Base-by-base conservation (phyloP, 2,888 invertebrate genomes). In the Conus canariensis region DNA sequence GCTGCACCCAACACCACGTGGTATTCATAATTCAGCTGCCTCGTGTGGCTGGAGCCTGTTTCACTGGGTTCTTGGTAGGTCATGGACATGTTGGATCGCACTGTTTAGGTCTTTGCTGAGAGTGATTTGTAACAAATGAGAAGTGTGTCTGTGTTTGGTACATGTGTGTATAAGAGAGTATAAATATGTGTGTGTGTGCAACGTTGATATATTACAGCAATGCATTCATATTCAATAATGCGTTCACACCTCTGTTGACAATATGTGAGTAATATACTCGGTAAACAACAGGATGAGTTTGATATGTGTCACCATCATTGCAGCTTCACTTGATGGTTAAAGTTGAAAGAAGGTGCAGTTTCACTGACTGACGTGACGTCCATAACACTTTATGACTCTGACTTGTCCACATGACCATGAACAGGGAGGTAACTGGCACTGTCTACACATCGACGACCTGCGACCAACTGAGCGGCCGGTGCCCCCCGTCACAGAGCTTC, bases 401-500 rank as follows among this genome's bases (percentile, higher is more conserved):
- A 1, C 64, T 16, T 64, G 64, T 14, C 16, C 64, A 4, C 16
- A 14, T 64, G 12, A 14, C 64, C 5, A 64, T 16, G 16, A 64
- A n/a, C 86, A 95, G 95, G 95, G 94, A 92, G 95, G 95, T 12
- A 91, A 91, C 74, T 95, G 95, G 95, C 93, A 94, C 70, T 95
- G 94, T 19, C 94, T 94, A n/a, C 95, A 95, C 87, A 94, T 95
- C 56, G 95, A 95, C 92, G 95, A 95, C 88, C 93, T 95, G 16
- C 90, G 92, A 45, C 91, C 92, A 19, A 90, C 91, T 30, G 92
- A 92, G 77, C 89, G 90, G 60, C 90, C 91, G 25, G 87, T 94
- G 86, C 94, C 94, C 10, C 90, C 91, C n/a, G 86, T 94, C 19
- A 89, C 90, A 14, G 92, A 93, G 7, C 93, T 94, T 91, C 91